Percentiles rank a stretch among this genome's conserved stretches.
These are phyloP conservation scores for Podabrus alpinus DNA, from an alignment of 2,888 invertebrate genomes.

Conservation along the genomic window DNA sequence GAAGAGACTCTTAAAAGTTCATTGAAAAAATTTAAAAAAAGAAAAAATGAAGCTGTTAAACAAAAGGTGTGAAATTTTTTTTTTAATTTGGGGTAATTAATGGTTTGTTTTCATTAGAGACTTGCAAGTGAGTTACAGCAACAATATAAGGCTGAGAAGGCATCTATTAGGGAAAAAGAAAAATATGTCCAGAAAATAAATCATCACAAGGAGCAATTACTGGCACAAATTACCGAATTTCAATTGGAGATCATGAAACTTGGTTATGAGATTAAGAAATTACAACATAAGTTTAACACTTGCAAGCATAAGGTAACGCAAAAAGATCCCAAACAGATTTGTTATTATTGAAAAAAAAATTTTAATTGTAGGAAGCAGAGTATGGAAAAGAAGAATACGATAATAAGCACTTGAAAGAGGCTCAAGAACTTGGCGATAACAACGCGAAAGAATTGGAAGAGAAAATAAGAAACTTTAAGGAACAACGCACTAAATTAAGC, in stretches of 20 bases:
- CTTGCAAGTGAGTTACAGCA: constrained; percentile 65
- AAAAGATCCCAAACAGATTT: not conserved
- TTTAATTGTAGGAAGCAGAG: constrained; percentile 43
- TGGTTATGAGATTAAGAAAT: constrained; percentile 67
- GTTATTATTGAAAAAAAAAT: not conserved
- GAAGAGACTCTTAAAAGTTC: constrained; percentile 58
- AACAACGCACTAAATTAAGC: constrained; percentile 68
- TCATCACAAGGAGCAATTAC: constrained; percentile 68
- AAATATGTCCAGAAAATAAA: constrained; percentile 66
- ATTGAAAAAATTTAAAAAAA: constrained; percentile 55
- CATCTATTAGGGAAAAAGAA: constrained; percentile 68
- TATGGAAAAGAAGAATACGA: constrained; percentile 41
- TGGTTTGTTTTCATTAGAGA: constrained; percentile 50
- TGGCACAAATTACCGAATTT: constrained; percentile 63
- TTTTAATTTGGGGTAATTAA: not conserved
- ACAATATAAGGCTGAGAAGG: constrained; percentile 69
- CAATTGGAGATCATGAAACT: constrained; percentile 70
- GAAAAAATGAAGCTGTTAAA: constrained; percentile 55
- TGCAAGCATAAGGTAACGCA: constrained; percentile 43
- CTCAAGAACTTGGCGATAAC: constrained; percentile 41
- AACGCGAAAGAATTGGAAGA: constrained; percentile 58
- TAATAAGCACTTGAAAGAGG: constrained; percentile 42
- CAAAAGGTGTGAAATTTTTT: constrained; percentile 5
- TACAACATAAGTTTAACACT: constrained; percentile 60
- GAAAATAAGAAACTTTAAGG: constrained; percentile 61